Evolutionary conservation across 2,113 vertebrate genomes (phyloP).

Genomic region (Halcyon senegalensis): DNA sequence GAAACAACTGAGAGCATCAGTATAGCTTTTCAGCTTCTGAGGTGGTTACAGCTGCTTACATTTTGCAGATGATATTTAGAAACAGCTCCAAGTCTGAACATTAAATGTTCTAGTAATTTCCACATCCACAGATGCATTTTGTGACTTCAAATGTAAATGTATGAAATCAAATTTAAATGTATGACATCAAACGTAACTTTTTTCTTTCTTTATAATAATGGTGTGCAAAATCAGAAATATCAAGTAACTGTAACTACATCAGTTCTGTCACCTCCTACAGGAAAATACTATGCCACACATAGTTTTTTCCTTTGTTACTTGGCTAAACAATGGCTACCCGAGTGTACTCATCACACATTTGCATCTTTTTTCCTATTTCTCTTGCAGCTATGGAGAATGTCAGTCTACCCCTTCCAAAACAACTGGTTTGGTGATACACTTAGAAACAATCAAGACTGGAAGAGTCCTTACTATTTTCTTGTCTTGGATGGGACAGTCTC

Average conservation of each 20-base stretch:
- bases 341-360: accelerated
- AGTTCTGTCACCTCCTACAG: background rate
- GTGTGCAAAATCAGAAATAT: background rate
- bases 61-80: background rate
- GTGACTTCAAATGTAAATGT: background rate
- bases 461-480: background rate
- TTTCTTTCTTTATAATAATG: background rate
- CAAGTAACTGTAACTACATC: background rate
- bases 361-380: background rate
- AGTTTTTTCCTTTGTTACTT: background rate
- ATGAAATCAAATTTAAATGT: background rate
- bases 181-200: background rate
- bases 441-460: background rate
- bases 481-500: background rate
- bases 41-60: background rate
- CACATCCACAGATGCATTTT: background rate
- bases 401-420: background rate
- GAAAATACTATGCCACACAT: background rate
- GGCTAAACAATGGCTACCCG: background rate
- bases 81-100: background rate
- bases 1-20: background rate
- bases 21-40: background rate
- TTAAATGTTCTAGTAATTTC: background rate
- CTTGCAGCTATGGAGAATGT: background rate
- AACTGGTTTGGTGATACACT: background rate